A percentile compares a stretch with the other conserved stretches of the same genome.
phyloP scores from a whole-genome alignment of 2,888 invertebrate species.

The Creontiades dilutus region DNA sequence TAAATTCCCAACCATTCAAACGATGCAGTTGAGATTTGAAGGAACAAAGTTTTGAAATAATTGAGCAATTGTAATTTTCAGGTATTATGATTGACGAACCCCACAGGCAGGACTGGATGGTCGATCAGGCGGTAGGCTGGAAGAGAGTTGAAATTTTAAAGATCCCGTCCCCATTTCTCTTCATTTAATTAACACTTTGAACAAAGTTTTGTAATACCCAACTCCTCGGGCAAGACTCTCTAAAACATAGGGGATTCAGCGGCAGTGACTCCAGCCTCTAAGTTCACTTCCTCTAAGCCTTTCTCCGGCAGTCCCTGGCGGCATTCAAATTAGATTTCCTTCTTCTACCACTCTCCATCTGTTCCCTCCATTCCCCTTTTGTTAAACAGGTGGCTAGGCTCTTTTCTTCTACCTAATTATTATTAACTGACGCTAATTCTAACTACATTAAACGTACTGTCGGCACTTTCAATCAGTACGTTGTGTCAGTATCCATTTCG shows the following conservation, averaged over 20 bases:
- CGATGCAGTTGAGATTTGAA: too few species aligned
- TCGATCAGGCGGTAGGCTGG: neutral
- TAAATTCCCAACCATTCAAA: too few species aligned
- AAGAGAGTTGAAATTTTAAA: slow-evolving; percentile 54
- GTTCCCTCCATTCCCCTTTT: slow-evolving; percentile 20
- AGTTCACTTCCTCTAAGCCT: slow-evolving; percentile 33
- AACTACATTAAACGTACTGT: slow-evolving; percentile 52
- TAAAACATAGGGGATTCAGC: slow-evolving; percentile 19
- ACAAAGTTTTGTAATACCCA: slow-evolving; percentile 61
- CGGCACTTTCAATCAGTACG: neutral
- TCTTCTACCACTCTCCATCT: slow-evolving; percentile 29
- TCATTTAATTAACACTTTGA: slow-evolving; percentile 64
- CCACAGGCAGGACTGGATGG: neutral
- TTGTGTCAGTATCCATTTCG: neutral
- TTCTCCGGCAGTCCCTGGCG: slow-evolving; percentile 33
- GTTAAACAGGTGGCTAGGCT: slow-evolving; percentile 59
- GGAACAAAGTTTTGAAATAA: too few species aligned
- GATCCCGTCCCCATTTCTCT: slow-evolving; percentile 43
- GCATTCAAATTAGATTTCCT: slow-evolving; percentile 66
- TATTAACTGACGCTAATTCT: slow-evolving; percentile 52
- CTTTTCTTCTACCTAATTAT: slow-evolving; percentile 60
- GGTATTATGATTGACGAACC: neutral
- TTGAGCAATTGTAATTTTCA: neutral
- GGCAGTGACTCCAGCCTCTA: slow-evolving; percentile 29
- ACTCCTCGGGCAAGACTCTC: neutral